Evolutionary conservation across 2,113 vertebrate species (phyloP).

Genomic region (Oryzias curvinotus): DNA sequence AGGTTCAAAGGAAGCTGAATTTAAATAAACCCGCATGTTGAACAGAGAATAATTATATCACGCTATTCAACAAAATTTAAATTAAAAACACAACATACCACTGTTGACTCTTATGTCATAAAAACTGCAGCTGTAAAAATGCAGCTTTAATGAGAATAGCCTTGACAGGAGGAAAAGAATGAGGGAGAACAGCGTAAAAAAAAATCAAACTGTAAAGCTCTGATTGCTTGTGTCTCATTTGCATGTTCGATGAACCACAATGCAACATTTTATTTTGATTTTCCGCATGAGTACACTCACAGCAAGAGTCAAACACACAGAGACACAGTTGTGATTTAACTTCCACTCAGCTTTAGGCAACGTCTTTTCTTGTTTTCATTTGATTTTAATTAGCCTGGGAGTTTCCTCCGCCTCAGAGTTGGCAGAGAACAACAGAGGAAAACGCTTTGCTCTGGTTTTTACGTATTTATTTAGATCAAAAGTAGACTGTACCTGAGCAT

Average conservation of each 20-base stretch:
- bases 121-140: no score
- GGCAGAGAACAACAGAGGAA: slow-evolving; percentile 72
- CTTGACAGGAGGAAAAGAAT: neutral
- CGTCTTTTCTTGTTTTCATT: slow-evolving; percentile 59
- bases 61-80: no score
- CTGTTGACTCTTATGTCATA: no score
- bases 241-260: slow-evolving; percentile 27
- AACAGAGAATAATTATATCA: no score
- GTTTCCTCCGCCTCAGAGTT: slow-evolving; percentile 55
- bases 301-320: slow-evolving; percentile 20
- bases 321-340: slow-evolving; percentile 46
- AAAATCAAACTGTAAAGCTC: slow-evolving; percentile 10
- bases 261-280: slow-evolving; percentile 42
- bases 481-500: slow-evolving; percentile 75
- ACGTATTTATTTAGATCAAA: slow-evolving; percentile 71
- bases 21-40: no score
- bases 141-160: neutral
- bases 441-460: slow-evolving; percentile 70
- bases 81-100: no score
- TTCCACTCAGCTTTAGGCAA: slow-evolving; percentile 52
- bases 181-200: slow-evolving; percentile 8
- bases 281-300: slow-evolving; percentile 30
- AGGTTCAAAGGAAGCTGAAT: no score
- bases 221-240: slow-evolving; percentile 38
- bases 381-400: slow-evolving; percentile 70